Percentiles rank a stretch among this genome's conserved stretches.
Conservation (phyloP, 2,113 vertebrate genomes). For the Scalopus aquaticus region DNA sequence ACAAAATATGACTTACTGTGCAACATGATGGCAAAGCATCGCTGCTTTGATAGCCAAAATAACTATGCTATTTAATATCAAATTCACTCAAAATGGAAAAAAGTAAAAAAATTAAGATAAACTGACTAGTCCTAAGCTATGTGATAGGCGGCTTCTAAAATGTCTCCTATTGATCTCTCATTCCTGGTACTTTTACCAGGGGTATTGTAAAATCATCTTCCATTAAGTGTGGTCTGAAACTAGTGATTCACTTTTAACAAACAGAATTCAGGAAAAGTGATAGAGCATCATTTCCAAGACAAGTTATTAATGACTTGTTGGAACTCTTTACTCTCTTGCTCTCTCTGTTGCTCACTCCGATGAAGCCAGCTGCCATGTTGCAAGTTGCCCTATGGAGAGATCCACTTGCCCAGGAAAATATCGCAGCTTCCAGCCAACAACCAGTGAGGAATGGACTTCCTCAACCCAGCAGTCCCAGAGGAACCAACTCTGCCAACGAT, state of each 20-base stretch:
- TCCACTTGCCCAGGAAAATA: neutral
- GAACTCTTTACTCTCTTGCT: neutral
- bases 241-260: neutral
- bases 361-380: neutral
- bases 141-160: neutral
- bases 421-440: neutral
- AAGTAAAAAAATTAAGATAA: neutral
- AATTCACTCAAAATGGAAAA: conserved; percentile 33
- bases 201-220: neutral
- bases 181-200: neutral
- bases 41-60: neutral
- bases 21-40: neutral
- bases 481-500: neutral
- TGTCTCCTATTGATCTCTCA: neutral
- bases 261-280: neutral
- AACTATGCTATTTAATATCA: neutral
- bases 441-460: neutral
- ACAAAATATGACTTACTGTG: neutral
- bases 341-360: neutral
- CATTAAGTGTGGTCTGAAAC: neutral
- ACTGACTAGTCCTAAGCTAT: neutral
- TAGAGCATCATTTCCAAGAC: neutral
- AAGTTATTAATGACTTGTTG: neutral
- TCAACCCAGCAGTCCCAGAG: neutral
- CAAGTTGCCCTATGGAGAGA: neutral